These are phyloP conservation scores for Phortica okadai DNA, from an alignment of 2,888 invertebrate species.

Conservation along the genomic window DNA sequence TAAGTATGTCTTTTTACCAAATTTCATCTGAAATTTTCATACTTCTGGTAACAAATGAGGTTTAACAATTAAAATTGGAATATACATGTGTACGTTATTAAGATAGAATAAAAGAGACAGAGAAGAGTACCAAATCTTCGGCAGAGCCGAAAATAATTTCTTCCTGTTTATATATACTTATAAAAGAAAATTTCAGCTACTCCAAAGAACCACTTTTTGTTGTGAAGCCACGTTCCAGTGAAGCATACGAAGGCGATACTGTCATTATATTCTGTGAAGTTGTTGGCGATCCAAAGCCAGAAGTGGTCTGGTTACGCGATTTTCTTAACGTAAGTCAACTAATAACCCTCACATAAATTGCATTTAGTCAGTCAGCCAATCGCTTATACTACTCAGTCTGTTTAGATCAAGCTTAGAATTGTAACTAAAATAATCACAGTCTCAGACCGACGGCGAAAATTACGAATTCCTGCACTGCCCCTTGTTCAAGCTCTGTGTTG, in stretches of 20 bases:
- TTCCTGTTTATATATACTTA: background rate
- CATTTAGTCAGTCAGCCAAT: too few relatives aligned
- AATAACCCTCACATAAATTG: background rate
- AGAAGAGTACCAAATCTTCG: background rate
- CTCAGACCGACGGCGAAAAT: background rate
- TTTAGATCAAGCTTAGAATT: background rate
- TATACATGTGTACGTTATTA: too few relatives aligned
- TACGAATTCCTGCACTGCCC: background rate
- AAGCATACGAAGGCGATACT: conserved; percentile 90
- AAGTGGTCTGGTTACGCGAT: conserved; percentile 91
- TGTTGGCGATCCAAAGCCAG: conserved; percentile 91
- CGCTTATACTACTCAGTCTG: background rate
- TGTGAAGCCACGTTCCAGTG: conserved; percentile 87
- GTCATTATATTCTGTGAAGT: conserved; percentile 93
- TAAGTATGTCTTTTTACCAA: too few relatives aligned
- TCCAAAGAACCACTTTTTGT: conserved; percentile 90
- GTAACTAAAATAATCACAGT: conserved; percentile 12
- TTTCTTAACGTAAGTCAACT: conserved; percentile 85
- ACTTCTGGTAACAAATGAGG: too few relatives aligned
- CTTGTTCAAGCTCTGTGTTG: background rate
- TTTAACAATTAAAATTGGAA: too few relatives aligned
- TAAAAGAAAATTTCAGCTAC: conserved; percentile 78
- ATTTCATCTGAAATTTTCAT: too few relatives aligned
- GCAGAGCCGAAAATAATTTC: too few relatives aligned
- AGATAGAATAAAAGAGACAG: too few relatives aligned